Evolutionary conservation across 2,888 invertebrate genomes (phyloP).

Genomic region (Myopa tessellatipennis): DNA sequence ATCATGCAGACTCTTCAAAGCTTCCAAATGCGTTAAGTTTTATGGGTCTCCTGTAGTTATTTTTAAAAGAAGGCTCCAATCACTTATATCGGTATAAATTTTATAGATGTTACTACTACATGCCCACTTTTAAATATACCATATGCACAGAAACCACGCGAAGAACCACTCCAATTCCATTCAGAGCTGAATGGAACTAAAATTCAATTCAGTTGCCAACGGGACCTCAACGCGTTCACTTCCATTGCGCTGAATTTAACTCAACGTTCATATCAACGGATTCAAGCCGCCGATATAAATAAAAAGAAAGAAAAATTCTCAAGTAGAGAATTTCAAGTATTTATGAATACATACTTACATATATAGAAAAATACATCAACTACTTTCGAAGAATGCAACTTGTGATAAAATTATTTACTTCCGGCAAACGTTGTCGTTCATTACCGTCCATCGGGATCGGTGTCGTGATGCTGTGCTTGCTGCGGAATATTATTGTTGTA

Average conservation of each 20-base stretch:
- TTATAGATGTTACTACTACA: background rate
- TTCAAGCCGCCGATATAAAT: background rate
- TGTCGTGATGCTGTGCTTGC: conserved; percentile 50
- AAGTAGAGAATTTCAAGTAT: too few relatives aligned
- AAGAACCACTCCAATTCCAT: background rate
- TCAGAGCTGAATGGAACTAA: background rate
- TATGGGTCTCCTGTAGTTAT: background rate
- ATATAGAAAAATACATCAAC: background rate
- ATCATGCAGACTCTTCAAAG: too few relatives aligned
- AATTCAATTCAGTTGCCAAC: conserved; percentile 50
- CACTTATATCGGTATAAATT: conserved; percentile 20
- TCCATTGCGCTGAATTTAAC: conserved; percentile 1
- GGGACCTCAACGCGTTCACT: conserved; percentile 46
- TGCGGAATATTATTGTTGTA: conserved; percentile 38
- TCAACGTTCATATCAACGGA: too few relatives aligned
- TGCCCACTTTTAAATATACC: background rate
- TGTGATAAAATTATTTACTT: conserved; percentile 59
- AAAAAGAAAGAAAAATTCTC: background rate
- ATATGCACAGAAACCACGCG: background rate
- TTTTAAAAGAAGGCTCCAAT: background rate
- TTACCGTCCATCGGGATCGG: conserved; percentile 39
- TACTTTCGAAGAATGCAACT: conserved; percentile 47
- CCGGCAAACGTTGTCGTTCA: conserved; percentile 52
- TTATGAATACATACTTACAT: too few relatives aligned
- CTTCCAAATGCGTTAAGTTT: background rate